A percentile compares a stretch with the other conserved stretches of the same genome.
Conservation (phyloP, 2,888 invertebrate genomes). For the Dryobotodes eremita region DNA sequence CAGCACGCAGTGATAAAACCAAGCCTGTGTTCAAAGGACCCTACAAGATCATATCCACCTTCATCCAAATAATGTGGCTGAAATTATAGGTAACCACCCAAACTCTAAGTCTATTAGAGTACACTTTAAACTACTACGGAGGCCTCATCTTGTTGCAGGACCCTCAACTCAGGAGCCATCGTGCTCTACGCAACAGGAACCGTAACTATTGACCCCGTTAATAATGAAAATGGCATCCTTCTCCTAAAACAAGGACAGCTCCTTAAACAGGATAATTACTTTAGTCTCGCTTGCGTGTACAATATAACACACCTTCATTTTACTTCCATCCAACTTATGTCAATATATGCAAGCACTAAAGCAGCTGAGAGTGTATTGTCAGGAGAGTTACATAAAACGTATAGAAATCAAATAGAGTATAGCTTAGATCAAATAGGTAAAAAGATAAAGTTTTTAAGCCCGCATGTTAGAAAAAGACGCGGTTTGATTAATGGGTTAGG, state of each 20-base stretch:
- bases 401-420: conserved; percentile 20
- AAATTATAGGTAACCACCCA: conserved; percentile 3
- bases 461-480: conserved; percentile 10
- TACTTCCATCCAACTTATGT: no score
- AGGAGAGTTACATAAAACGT: conserved; percentile 9
- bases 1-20: neutral
- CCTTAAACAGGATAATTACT: neutral
- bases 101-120: conserved; percentile 29
- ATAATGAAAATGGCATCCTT: neutral
- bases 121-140: conserved; percentile 22
- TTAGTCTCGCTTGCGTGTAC: conserved; percentile 5
- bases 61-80: conserved; percentile 3
- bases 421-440: conserved; percentile 4
- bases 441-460: conserved; percentile 7
- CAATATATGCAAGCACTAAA: no score
- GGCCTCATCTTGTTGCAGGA: conserved; percentile 26
- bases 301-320: neutral
- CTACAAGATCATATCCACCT: neutral
- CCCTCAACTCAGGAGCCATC: neutral
- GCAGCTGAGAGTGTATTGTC: neutral
- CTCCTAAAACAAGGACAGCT: neutral
- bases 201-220: neutral
- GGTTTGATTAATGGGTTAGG: conserved; percentile 21
- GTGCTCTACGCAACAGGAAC: conserved; percentile 15
- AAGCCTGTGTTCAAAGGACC: neutral